Evolutionary conservation across 2,888 invertebrate genomes (phyloP).

Genomic region (Chrysolina americana): DNA sequence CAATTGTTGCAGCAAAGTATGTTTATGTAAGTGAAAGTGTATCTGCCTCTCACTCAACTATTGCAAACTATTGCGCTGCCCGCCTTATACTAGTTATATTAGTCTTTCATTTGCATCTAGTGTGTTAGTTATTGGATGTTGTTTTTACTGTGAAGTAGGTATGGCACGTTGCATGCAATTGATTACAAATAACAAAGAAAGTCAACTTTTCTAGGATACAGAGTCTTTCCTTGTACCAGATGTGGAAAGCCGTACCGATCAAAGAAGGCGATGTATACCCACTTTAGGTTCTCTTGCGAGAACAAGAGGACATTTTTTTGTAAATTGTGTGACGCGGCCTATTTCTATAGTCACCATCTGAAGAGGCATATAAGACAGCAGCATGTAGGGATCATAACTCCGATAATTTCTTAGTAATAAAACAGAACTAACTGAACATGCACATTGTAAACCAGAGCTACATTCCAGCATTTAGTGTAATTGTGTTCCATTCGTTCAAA

Average conservation of each 20-base stretch:
- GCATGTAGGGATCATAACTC: slow-evolving; percentile 28
- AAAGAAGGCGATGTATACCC: slow-evolving; percentile 59
- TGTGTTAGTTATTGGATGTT: slow-evolving; percentile 9
- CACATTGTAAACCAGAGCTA: no score
- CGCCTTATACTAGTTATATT: neutral
- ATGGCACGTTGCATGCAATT: slow-evolving; percentile 9
- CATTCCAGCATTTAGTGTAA: no score
- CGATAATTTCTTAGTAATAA: neutral
- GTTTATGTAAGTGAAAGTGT: no score
- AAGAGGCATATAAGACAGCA: slow-evolving; percentile 54
- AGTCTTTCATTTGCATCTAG: slow-evolving; percentile 1
- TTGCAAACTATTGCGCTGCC: no score
- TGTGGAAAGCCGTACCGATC: slow-evolving; percentile 60
- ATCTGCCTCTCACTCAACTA: no score
- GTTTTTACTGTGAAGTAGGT: slow-evolving; percentile 15
- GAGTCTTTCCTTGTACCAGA: slow-evolving; percentile 52
- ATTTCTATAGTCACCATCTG: slow-evolving; percentile 61
- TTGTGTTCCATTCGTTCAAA: no score
- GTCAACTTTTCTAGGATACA: slow-evolving; percentile 38
- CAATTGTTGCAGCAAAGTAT: no score
- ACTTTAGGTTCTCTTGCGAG: slow-evolving; percentile 58
- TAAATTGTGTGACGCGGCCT: slow-evolving; percentile 56
- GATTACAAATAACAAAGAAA: neutral
- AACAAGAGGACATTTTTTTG: slow-evolving; percentile 59
- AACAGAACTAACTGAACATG: no score